Conservation (phyloP, 2,113 vertebrate species). For the Thomomys bottae region DNA sequence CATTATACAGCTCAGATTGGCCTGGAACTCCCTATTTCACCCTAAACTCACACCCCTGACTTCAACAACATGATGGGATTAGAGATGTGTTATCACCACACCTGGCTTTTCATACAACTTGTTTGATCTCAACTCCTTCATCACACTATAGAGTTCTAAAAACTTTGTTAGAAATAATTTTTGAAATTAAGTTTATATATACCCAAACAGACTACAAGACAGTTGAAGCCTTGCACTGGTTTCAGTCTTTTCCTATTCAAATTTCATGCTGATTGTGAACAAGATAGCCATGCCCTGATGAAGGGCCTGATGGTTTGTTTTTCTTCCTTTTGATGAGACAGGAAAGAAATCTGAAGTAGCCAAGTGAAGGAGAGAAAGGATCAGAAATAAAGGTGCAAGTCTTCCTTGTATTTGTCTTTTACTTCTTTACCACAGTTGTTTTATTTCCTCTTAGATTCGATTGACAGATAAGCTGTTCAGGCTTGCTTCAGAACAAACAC, state of each 20-base stretch:
- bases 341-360: neutral
- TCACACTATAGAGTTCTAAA: conserved; percentile 6
- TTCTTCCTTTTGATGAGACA: neutral
- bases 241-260: neutral
- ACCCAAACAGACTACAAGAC: neutral
- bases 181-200: neutral
- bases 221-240: neutral
- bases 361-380: neutral
- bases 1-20: too few relatives aligned
- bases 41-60: too few relatives aligned
- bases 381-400: neutral
- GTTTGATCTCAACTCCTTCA: neutral
- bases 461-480: neutral
- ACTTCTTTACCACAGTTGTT: neutral
- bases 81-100: too few relatives aligned
- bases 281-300: neutral
- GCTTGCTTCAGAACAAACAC: neutral
- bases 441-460: neutral
- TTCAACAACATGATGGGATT: too few relatives aligned
- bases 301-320: neutral
- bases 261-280: neutral
- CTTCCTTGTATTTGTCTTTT: neutral
- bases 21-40: too few relatives aligned
- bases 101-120: neutral
- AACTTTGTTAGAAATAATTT: conserved; percentile 1